Evolutionary conservation across 2,113 vertebrate genomes (phyloP).

Genomic region (Cichladusa arquata): DNA sequence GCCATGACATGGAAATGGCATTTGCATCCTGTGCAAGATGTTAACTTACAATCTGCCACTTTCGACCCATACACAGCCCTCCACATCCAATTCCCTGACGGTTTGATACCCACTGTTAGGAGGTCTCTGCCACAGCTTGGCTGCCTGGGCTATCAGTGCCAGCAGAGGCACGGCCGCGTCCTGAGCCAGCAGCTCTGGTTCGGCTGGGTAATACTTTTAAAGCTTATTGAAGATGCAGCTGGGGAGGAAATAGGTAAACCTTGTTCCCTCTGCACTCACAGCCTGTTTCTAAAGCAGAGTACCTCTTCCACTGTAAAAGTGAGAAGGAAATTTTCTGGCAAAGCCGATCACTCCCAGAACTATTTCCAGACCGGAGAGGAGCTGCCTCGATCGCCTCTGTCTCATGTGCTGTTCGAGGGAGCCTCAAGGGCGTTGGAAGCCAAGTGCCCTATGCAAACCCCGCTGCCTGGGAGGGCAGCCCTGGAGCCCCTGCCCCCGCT

Average conservation of each 20-base stretch:
- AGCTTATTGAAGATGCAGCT: not conserved
- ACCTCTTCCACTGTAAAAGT: not conserved
- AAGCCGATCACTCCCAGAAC: not conserved
- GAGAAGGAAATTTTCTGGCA: not conserved
- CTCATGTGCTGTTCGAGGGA: not conserved
- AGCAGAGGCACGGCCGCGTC: accelerated
- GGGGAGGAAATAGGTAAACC: not conserved
- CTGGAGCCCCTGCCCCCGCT: accelerated
- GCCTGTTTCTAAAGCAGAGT: not conserved
- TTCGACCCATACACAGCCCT: not conserved
- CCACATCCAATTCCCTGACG: accelerated
- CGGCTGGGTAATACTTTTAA: not conserved
- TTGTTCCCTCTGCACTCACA: not conserved
- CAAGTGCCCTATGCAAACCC: not conserved
- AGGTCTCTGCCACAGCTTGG: not conserved
- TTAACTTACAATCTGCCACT: not conserved
- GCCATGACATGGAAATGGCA: not conserved
- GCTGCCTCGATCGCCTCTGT: accelerated
- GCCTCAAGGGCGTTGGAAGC: not conserved
- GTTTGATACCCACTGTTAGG: not conserved
- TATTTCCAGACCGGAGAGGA: not conserved
- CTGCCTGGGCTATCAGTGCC: not conserved
- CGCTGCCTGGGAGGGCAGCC: not conserved
- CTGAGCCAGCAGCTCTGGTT: not conserved
- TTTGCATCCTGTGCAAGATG: not conserved